Conservation (phyloP, 2,888 invertebrate genomes). For the Diarsia brunnea region DNA sequence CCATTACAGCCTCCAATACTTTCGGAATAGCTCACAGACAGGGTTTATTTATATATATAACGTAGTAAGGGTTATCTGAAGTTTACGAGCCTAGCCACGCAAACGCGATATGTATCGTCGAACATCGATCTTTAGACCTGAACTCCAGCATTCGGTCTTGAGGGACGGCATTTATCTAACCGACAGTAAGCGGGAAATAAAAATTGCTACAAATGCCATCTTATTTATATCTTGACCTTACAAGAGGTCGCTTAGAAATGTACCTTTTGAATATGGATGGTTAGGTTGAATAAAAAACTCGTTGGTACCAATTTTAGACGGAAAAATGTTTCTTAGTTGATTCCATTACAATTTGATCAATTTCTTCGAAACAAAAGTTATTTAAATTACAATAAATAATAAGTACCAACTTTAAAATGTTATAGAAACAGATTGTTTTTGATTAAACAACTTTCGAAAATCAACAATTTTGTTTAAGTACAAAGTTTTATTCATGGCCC, state of each 20-base stretch:
- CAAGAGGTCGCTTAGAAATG: neutral
- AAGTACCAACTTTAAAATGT: constrained; percentile 9
- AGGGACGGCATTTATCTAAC: constrained; percentile 57
- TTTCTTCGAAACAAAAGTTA: constrained; percentile 17
- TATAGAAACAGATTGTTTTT: constrained; percentile 42
- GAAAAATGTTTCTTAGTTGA: neutral
- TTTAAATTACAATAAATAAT: constrained; percentile 24
- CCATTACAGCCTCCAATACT: constrained; percentile 36
- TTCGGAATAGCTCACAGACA: constrained; percentile 6
- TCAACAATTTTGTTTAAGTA: constrained; percentile 31
- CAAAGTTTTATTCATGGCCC: constrained; percentile 36
- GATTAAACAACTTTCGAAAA: constrained; percentile 38
- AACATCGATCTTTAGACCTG: constrained; percentile 52
- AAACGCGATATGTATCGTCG: constrained; percentile 52
- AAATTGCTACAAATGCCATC: constrained; percentile 52
- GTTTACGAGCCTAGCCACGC: constrained; percentile 44
- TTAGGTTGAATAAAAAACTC: neutral
- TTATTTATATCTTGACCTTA: constrained; percentile 48
- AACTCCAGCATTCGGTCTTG: constrained; percentile 39
- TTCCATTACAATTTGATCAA: constrained; percentile 29
- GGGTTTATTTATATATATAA: constrained; percentile 42
- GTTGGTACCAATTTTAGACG: constrained; percentile 2
- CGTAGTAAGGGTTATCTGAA: constrained; percentile 42
- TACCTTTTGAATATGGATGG: neutral
- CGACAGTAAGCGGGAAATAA: constrained; percentile 40